Percentiles rank a stretch among this genome's conserved stretches.
Conservation (phyloP, 2,113 vertebrate species). For the Probosciger aterrimus region DNA sequence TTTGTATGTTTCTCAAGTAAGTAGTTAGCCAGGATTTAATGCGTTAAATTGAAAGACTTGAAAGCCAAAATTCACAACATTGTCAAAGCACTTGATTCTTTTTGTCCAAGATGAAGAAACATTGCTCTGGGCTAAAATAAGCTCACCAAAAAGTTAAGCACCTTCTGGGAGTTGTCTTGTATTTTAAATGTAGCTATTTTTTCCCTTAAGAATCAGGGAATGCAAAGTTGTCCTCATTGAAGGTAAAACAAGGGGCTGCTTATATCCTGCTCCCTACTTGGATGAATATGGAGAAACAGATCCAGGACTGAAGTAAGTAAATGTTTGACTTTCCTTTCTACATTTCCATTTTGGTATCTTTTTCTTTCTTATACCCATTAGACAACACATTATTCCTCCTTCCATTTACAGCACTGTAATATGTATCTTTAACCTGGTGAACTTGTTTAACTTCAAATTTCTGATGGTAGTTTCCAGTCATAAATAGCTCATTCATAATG, state of each 20-base stretch:
- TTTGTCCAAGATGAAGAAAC: not conserved
- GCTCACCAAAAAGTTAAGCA: not conserved
- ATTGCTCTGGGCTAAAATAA: not conserved
- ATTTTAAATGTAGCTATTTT: slow-evolving; percentile 29
- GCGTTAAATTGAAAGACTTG: not conserved
- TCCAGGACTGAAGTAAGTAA: slow-evolving; percentile 86
- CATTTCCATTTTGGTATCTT: not conserved
- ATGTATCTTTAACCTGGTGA: not conserved
- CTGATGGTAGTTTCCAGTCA: not conserved
- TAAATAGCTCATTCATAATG: not conserved
- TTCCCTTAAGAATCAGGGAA: slow-evolving; percentile 85
- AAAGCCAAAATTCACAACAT: not conserved
- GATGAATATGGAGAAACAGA: slow-evolving; percentile 99
- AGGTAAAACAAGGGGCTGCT: slow-evolving; percentile 90
- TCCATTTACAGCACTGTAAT: not conserved
- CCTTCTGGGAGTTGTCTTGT: not conserved
- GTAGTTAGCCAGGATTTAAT: not conserved
- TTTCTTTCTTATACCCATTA: not conserved
- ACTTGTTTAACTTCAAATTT: not conserved
- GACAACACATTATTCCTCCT: not conserved
- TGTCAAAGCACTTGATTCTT: not conserved
- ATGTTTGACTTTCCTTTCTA: not conserved
- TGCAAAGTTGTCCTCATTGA: slow-evolving; percentile 94
- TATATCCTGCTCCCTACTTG: slow-evolving; percentile 93
- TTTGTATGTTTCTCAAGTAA: slow-evolving; percentile 96